Base-by-base conservation (phyloP, 2,113 vertebrate genomes). In the Paralichthys olivaceus region DNA sequence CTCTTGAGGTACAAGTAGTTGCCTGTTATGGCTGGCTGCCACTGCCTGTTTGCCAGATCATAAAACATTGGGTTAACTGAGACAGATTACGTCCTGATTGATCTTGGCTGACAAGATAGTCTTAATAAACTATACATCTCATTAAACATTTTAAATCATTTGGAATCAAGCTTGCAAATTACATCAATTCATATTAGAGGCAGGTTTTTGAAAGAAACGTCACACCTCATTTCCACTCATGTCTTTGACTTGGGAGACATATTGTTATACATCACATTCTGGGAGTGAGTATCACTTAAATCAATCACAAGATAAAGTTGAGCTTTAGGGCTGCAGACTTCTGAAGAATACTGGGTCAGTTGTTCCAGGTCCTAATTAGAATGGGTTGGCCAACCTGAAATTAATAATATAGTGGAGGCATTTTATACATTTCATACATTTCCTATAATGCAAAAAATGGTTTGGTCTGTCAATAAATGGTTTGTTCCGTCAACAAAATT, bases 1-100 rank as follows among this genome's bases (percentile, higher is more conserved):
- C 23, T 26, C 54, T 19, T 56, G 12, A 56, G 54, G 54, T 26
- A 12, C 12, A 40, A 56, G 54, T 15, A 4, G 54, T 25, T 6
- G 54, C 11, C 54, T 5, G 17, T 25, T 26, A 25, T 13, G 14
- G 23, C 12, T 19, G 55, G 62, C 12, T 65, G n/a, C 37, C 40
- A 57, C 37, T 14, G 7, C 51, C 7, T 58, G 20, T 37, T 34
- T 40, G n/a, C 9, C 23, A 62, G 8, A 57, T 43, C 11, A 13
- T 22, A 14, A 60, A 45, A 56, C n/a, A 74, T 45, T 19, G 6
- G 47, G 40, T 40, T 47, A 55, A n/a, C 13, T 19, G 59, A 61
- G 61, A 72, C 47, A 72, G 51, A 61, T 71, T 75, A 25, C 12
- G 17, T 68, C 62, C 68, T 34, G 51, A 68, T 67, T 80, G 51